Percentiles rank a stretch among this genome's conserved stretches.
Evolutionary conservation across 1,140 invertebrate genomes (phyloP).

Genomic region (Idris sp.): DNA sequence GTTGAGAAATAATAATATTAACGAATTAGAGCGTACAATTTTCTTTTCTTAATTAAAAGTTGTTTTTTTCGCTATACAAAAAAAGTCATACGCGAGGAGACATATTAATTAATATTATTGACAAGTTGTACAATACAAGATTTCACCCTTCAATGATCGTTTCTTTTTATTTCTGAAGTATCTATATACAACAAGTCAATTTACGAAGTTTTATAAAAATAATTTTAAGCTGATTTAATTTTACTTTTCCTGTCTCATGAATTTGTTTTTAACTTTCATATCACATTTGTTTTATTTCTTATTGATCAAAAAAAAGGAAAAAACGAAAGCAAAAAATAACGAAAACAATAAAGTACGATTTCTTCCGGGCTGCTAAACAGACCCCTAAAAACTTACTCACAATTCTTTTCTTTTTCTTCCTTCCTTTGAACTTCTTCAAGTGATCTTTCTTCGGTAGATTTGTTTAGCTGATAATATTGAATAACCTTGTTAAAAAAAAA

Average conservation of each 20-base stretch:
- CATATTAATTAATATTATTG: not conserved
- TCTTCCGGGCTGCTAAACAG: conserved; percentile 42
- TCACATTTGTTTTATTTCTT: conserved; percentile 39
- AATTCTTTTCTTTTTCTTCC: conserved; percentile 23
- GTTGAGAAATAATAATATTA: too few relatives aligned
- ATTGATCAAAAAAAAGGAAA: conserved; percentile 39
- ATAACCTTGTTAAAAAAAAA: too few relatives aligned
- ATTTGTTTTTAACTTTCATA: conserved; percentile 40
- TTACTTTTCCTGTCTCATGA: too few relatives aligned
- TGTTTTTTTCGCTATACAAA: too few relatives aligned
- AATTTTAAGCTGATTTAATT: too few relatives aligned
- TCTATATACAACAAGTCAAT: not conserved
- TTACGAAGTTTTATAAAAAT: not conserved
- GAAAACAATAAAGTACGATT: conserved; percentile 62
- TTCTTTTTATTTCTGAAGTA: not conserved
- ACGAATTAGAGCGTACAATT: too few relatives aligned
- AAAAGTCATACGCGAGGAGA: too few relatives aligned
- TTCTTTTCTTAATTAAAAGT: too few relatives aligned
- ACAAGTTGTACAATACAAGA: conserved; percentile 2
- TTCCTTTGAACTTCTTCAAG: conserved; percentile 17
- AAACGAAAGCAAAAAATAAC: conserved; percentile 60
- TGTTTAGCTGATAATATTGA: not conserved
- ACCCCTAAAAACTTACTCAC: conserved; percentile 34
- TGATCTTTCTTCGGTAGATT: not conserved
- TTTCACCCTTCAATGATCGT: not conserved